A percentile compares a stretch with the other conserved stretches of the same genome.
These are phyloP conservation scores for Gryllus longicercus DNA, from an alignment of 2,888 invertebrate species.

Conservation along the genomic window DNA sequence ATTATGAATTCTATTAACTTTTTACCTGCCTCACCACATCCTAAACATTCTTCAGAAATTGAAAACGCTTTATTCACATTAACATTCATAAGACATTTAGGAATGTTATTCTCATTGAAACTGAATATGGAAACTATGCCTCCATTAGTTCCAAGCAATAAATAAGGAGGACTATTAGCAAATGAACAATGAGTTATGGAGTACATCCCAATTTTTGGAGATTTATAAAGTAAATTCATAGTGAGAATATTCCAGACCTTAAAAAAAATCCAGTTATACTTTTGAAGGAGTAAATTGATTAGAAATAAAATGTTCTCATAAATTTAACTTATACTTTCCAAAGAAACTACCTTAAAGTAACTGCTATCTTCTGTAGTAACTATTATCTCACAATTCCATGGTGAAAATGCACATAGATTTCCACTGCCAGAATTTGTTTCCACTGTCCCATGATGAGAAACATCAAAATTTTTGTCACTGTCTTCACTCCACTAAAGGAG, in stretches of 20 bases:
- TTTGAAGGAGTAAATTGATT: too few species aligned
- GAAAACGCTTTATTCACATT: neutral
- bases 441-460: neutral
- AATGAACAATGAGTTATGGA: neutral
- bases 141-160: neutral
- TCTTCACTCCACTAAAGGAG: conserved; percentile 4
- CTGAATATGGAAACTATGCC: neutral
- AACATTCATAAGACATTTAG: neutral
- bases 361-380: conserved; percentile 11
- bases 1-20: neutral
- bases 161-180: neutral
- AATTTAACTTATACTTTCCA: too few species aligned
- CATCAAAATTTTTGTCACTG: conserved; percentile 3
- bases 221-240: neutral
- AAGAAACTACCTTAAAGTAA: conserved; percentile 20
- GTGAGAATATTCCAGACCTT: neutral
- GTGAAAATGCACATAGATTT: conserved; percentile 25
- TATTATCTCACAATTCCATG: neutral
- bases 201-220: neutral
- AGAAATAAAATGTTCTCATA: too few species aligned
- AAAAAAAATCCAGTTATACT: neutral
- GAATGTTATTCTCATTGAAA: conserved; percentile 11
- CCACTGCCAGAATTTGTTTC: conserved; percentile 18
- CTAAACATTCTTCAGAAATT: neutral
- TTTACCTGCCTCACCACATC: neutral